Conservation (phyloP, 2,113 vertebrate species). For the cat (Felis catus) region F.catus_Fca126_mat1.0 CM031423.1:53557501-53558000, state of each 20-base stretch:
- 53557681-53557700: no score
- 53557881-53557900: background rate
- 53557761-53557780: no score
- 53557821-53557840: no score
- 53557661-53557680: background rate
- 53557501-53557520: background rate
- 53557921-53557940: conserved; percentile 10
- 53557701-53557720: no score
- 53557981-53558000: no score
- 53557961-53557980: no score
- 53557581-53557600: background rate
- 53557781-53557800: no score
- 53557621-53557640: conserved; percentile 35
- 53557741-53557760: no score
- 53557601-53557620: conserved; percentile 23
- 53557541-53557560: background rate
- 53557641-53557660: conserved; percentile 1
- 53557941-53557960: background rate
- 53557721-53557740: no score
- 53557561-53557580: background rate
- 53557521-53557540: background rate
- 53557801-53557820: no score
- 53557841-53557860: no score
- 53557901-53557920: conserved; percentile 53
- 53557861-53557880: background rate